Evolutionary conservation across 1,140 invertebrate genomes (phyloP).

Genomic region (Solenopsis invicta): DNA sequence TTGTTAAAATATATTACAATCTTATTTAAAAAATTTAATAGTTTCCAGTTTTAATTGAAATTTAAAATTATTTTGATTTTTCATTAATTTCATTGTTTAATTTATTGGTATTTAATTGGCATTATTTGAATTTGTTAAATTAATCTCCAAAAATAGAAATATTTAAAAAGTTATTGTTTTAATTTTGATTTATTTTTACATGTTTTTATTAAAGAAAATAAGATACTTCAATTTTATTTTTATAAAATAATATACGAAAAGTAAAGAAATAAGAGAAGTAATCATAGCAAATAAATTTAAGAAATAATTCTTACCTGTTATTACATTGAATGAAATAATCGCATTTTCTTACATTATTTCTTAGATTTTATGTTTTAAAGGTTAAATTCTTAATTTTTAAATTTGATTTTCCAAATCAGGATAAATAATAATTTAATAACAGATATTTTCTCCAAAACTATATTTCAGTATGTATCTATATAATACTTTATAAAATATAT

Average conservation of each 20-base stretch:
- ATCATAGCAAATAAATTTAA: not conserved
- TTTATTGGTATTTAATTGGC: not conserved
- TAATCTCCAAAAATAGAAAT: not conserved
- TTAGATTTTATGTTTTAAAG: not conserved
- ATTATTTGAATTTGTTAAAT: not conserved
- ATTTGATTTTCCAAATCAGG: not conserved
- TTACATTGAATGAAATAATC: not conserved
- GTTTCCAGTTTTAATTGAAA: not conserved
- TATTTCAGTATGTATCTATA: slow-evolving; percentile 28
- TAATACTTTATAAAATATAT: slow-evolving; percentile 19
- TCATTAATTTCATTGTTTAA: not conserved
- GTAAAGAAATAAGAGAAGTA: not conserved
- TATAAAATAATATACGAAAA: not conserved
- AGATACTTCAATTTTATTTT: not conserved
- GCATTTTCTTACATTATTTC: not conserved
- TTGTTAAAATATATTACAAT: not conserved
- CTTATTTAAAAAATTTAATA: not conserved
- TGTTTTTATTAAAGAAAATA: not conserved
- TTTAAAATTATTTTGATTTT: not conserved
- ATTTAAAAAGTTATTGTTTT: not conserved
- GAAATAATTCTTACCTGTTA: not conserved
- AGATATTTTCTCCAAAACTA: not conserved
- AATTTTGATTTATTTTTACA: not conserved
- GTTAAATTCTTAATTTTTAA: not conserved
- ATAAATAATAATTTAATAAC: slow-evolving; percentile 2